phyloP scores from a whole-genome alignment of 2,797 vertebrate species.

The Neosilurus mollespiculum region DNA sequence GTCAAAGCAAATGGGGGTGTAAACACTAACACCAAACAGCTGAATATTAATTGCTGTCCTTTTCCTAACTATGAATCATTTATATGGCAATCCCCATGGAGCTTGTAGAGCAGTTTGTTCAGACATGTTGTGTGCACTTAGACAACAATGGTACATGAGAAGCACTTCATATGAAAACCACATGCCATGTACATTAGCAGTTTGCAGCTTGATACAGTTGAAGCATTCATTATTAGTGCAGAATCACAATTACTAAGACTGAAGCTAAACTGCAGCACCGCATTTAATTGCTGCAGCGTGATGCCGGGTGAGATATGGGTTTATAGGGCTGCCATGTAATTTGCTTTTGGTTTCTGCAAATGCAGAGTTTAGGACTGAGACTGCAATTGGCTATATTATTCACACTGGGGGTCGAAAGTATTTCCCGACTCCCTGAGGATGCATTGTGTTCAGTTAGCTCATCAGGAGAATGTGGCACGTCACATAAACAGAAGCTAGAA shows the following conservation, averaged over 20 bases:
- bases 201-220: background rate
- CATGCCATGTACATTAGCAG: slow-evolving; percentile 9
- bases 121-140: slow-evolving; percentile 39
- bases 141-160: slow-evolving; percentile 30
- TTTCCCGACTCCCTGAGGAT: background rate
- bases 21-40: slow-evolving; percentile 50
- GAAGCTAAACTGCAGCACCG: slow-evolving; percentile 28
- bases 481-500: background rate
- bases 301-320: slow-evolving; percentile 15
- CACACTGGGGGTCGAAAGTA: background rate
- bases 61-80: slow-evolving; percentile 59
- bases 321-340: slow-evolving; percentile 19
- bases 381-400: background rate
- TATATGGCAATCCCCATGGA: slow-evolving; percentile 39
- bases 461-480: background rate
- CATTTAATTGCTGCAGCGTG: slow-evolving; percentile 28
- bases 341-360: slow-evolving; percentile 18
- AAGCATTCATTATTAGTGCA: slow-evolving; percentile 29
- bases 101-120: slow-evolving; percentile 41
- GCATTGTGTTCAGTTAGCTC: background rate
- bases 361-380: slow-evolving; percentile 7
- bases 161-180: slow-evolving; percentile 9
- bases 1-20: slow-evolving; percentile 49
- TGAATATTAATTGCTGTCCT: slow-evolving; percentile 57
- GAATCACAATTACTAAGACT: slow-evolving; percentile 13